Base-by-base conservation (phyloP, 1,140 invertebrate genomes). In the Brachionus plicatilis region DNA sequence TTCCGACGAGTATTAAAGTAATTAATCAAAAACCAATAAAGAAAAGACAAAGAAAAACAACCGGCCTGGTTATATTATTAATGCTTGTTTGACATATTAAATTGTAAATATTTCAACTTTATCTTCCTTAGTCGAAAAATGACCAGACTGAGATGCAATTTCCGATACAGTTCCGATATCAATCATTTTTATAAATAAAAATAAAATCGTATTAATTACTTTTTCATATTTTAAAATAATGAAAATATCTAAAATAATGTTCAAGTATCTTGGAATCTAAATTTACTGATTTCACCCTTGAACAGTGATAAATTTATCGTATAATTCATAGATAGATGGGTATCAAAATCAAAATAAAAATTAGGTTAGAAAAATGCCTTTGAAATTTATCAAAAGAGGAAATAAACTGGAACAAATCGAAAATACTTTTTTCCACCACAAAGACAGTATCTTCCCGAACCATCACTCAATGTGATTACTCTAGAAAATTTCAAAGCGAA, bases 61-160 rank as follows among this genome's bases (percentile, higher is more conserved):
- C 68, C 68, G 68, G 41, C 41, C 37, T 43, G 37, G 41, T 72
- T 43, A 37, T 17, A 47, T 72, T 72, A 72, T 72, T 72, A 41
- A 72, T 72, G 68, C 68, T 72, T 72, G 17, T 43, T 72, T 72
- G 68, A 72, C 68, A 72, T 45, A 72, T 72, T 72, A 72, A 72
- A 72, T 72, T 72, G 68, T 9, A 41, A 41, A 14, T 41, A 45
- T 41, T 60, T 20, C 14, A 72, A 72, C 17, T 72, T 20, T 43
- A 72, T 43, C 29, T 43, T 43, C 33, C 33, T 41, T 20, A 41
- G 41, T 41, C 7, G 7, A 72, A 72, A 72, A 72, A 43, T 43
- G 14, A 41, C 17, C 33, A 43, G 41, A 43, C 33, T 43, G 41
- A 37, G 17, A 72, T 72, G n/a, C 37, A 37, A 43, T 72, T 41